These are phyloP conservation scores for Phania funesta DNA, from an alignment of 2,888 invertebrate species.

Conservation along the genomic window DNA sequence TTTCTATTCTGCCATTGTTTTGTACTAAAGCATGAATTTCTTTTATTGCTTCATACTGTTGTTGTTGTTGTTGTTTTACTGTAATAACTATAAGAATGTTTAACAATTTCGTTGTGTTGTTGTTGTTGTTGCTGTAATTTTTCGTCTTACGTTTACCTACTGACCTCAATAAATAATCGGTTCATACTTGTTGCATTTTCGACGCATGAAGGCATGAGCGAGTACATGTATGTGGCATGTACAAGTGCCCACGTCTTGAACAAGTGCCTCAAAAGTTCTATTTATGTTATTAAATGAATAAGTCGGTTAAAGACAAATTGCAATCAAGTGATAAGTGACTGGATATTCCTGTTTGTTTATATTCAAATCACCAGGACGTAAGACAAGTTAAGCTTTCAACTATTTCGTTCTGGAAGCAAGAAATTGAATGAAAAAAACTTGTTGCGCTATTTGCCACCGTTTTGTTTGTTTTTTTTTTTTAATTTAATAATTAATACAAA, in stretches of 20 bases:
- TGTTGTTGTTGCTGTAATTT: slow-evolving; percentile 18
- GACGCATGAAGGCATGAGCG: slow-evolving; percentile 1
- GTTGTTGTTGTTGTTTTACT: slow-evolving; percentile 15
- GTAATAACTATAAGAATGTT: not conserved
- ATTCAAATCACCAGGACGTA: slow-evolving; percentile 45
- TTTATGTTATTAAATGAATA: slow-evolving; percentile 23
- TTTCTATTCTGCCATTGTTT: slow-evolving; percentile 40
- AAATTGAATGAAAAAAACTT: slow-evolving; percentile 3
- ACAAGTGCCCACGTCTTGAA: slow-evolving; percentile 40
- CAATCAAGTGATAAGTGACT: slow-evolving; percentile 37
- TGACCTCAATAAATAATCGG: slow-evolving; percentile 60
- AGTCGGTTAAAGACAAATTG: slow-evolving; percentile 3
- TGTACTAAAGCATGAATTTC: slow-evolving; percentile 43
- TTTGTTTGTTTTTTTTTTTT: not conserved
- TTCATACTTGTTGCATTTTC: slow-evolving; percentile 46
- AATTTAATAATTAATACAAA: slow-evolving; percentile 18
- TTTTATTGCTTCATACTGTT: slow-evolving; percentile 22
- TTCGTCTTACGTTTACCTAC: slow-evolving; percentile 52
- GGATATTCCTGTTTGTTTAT: slow-evolving; percentile 60
- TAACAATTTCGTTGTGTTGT: not conserved
- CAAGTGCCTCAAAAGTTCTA: slow-evolving; percentile 31
- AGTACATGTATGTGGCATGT: slow-evolving; percentile 11
- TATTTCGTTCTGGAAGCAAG: slow-evolving; percentile 5
- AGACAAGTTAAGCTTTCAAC: not conserved
- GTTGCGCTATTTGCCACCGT: slow-evolving; percentile 23